Evolutionary conservation across 2,113 vertebrate species (phyloP), one percentile per base, ranked within the genome.

Genomic region (Anolis carolinensis): DNA sequence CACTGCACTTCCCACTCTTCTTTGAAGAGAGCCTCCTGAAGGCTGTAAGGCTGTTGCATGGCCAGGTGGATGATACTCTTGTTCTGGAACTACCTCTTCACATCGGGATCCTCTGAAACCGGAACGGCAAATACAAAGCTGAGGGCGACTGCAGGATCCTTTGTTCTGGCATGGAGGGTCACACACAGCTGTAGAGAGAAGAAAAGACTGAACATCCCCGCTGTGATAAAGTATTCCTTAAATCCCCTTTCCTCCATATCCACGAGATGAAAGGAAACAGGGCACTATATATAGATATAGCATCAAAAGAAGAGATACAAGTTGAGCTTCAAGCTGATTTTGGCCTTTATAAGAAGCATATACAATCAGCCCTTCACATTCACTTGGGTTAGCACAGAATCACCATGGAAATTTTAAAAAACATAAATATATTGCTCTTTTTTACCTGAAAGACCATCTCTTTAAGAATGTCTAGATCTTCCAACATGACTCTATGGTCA

Each of bases 141-240:
- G 97, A 20, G 96, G 97, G 6, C 96, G 95, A 85, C 94, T 97
- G 94, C 97, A 97, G 89, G 96, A 95, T 48, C 97, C 97, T 77
- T 95, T 94, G 93, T 97, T 97, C 91, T 96, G 95, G 93, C 97
- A 97, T 0, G 96, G 96, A 0, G 97, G 97, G 85, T 96, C 89
- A 32, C 97, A 97, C 83, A 97, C 95, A 7, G 97, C 97, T 97
- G 95, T 5, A 73, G 88, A 90, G 76, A 94, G 85, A 95, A 75
- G 85, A 85, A 91, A 88, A 70, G 36, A 0, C 62, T 94, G 89
- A 91, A 92, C n/a, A 84, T 23, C 67, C 34, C 9, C 1, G 48
- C 16, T 0, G 32, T 39, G 63, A 79, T 0, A 0, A 13, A 25
- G 25, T 39, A n/a, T 34, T 21, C 77, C n/a, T 55, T 25, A 14